Percentiles rank a stretch among this genome's conserved stretches.
Evolutionary conservation across 2,888 invertebrate species (phyloP).

Genomic region (Agrilus mali): DNA sequence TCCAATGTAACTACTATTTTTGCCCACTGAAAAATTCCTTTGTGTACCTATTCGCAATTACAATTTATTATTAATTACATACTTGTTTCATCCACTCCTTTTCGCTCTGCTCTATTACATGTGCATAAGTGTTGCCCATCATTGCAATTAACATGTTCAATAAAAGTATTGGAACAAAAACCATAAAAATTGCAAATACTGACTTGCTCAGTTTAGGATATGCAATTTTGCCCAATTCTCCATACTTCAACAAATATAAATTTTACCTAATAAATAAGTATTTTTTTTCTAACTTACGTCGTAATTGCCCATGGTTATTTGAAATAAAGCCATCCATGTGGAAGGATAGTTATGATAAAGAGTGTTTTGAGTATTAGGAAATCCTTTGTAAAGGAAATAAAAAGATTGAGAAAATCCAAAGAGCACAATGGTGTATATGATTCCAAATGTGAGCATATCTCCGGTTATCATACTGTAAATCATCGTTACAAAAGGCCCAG

Average conservation of each 20-base stretch:
- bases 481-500: constrained; percentile 99
- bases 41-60: too few species aligned
- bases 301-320: constrained; percentile 95
- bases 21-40: constrained; percentile 64
- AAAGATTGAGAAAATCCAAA: constrained; percentile 95
- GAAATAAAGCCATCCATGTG: constrained; percentile 97
- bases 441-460: constrained; percentile 96
- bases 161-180: constrained; percentile 90
- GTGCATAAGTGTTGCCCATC: constrained; percentile 99
- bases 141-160: constrained; percentile 98
- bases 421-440: constrained; percentile 89
- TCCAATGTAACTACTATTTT: constrained; percentile 96
- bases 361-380: constrained; percentile 67
- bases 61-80: constrained; percentile 3
- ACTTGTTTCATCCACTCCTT: constrained; percentile 98
- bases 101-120: constrained; percentile 95
- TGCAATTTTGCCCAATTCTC: constrained; percentile 77
- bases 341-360: constrained; percentile 75
- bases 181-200: constrained; percentile 96
- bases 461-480: constrained; percentile 98
- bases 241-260: constrained; percentile 56
- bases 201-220: constrained; percentile 88
- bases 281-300: constrained; percentile 57
- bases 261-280: background rate
- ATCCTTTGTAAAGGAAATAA: constrained; percentile 87